Base-by-base conservation (phyloP, 2,888 invertebrate genomes). In the Philaethria dido region DNA sequence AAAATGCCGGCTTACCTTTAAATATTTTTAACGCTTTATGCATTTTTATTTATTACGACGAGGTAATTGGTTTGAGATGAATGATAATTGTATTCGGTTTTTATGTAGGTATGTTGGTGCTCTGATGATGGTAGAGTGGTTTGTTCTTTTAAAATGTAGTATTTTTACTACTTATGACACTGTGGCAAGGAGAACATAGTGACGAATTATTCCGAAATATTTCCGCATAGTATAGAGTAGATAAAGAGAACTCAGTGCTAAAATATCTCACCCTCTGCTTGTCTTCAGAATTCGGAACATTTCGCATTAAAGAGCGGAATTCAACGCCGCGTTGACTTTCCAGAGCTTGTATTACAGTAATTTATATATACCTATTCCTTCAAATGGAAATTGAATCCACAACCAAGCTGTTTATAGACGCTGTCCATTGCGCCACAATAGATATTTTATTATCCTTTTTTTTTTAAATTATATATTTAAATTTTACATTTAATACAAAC, bases 21-120 rank as follows among this genome's bases (percentile, higher is more conserved):
- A 66, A 69, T 66, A 52, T 39, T 62, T 64, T 69, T 64, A 61
- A 70, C 69, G 70, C 66, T 61, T 70, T 66, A 62, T 52, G 68
- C 59, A 55, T 68, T 45, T 44, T 69, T 70, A 64, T 70, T 69
- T 70, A 69, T 70, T 52, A 57, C 39, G 42, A 25, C n/a, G 11
- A 45, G 45, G 64, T 69, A 64, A 70, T 69, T 70, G 69, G 70
- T 68, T 70, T 55, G 60, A 70, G 65, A 64, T 66, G 55, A 66
- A 68, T 66, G 62, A 52, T 69, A 39, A 69, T 66, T 66, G 50
- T 59, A 59, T 69, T 69, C 64, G 44, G 60, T 33, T 60, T 60
- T 60, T 47, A 60, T 47, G 44, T 45, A 45, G 45, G 59, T 16
- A 39, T 55, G 33, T 14, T 47, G 60, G 60, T 2, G 45, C 18